Base-by-base conservation (phyloP, 2,113 vertebrate species). In the Ascaphus truei region DNA sequence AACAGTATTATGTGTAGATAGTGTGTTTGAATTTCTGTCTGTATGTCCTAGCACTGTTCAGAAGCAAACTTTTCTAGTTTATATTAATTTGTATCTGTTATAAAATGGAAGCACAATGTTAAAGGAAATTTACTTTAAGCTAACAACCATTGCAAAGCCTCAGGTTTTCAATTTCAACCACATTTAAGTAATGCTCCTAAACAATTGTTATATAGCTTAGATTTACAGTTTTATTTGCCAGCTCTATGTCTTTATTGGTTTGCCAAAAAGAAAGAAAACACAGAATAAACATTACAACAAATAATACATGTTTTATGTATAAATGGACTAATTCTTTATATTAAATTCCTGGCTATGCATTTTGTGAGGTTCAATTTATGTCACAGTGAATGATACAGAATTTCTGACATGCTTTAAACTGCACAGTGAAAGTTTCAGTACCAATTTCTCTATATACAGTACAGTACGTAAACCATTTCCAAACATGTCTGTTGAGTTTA, bases 81-180 rank as follows among this genome's bases (percentile, higher is more conserved):
- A 83, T 84, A 79, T 89, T 90, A 75, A 72, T 89, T 92, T 84
- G 86, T 85, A 80, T 92, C 91, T 90, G 85, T 89, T 90, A 89
- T 83, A 90, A 86, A 88, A 88, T 84, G 88, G 92, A 98, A 98
- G 95, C 96, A 98, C 96, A 98, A 98, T 89, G 92, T 90, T 94
- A 86, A 92, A 93, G 91, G 92, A 87, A 91, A 89, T 88, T 89
- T 91, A 89, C 87, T 90, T 93, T 92, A 93, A 90, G 87, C 88
- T 92, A 91, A 88, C 90, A 92, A 93, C 89, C 84, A 86, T 92
- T 89, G 83, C 86, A 89, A 92, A 90, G 93, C 94, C 95, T 98
- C 95, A 95, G 94, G 94, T 96, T 94, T 95, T 92, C 85, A 88
- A 91, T 87, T 85, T 86, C 85, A 88, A 89, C 90, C 87, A 88